Base-by-base conservation (phyloP, 2,113 vertebrate genomes). In the Ahaetulla prasina region DNA sequence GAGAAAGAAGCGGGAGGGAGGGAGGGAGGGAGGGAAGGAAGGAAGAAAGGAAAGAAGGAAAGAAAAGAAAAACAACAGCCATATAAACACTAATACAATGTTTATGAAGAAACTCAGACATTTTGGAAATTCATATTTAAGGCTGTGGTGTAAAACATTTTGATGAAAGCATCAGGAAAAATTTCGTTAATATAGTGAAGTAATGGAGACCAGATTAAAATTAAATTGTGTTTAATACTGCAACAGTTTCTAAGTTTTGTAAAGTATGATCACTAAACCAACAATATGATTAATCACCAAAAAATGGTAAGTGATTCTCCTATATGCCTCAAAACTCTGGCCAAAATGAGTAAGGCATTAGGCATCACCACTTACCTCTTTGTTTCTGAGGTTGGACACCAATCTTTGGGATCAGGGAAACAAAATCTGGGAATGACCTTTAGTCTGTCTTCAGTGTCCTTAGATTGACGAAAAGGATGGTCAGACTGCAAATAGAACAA, bases 361-460 rank as follows among this genome's bases (percentile, higher is more conserved):
- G 35, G 68, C 35, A 22, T 22, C 14, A 74, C 12, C 4, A n/a
- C 95, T 97, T 95, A 99, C 99, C 98, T 99, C 95, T 97, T 98
- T 68, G 98, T 97, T 92, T 99, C 97, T 87, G 98, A 98, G 22
- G 98, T 97, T 87, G 99, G 99, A 88, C 97, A 97, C 99, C 99
- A 99, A 95, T 99, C 99, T 90, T 98, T 97, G 27, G 98, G 97
- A 96, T 99, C 99, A 1, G 99, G 99, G 96, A 99, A 99, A 97
- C 99, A 99, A 97, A 99, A 99, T 92, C 97, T 98, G 8, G 99
- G 99, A 96, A 99, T 99, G 94, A 99, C 98, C 96, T 98, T 99
- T 47, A 99, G 98, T 93, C 99, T 98, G 93, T 99, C 99, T 91
- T 99, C 99, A 0, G 98, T 98, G 91, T 99, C 99, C 96, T 96